Evolutionary conservation across 2,888 invertebrate species (phyloP).

Genomic region (Heliconius ethilla): DNA sequence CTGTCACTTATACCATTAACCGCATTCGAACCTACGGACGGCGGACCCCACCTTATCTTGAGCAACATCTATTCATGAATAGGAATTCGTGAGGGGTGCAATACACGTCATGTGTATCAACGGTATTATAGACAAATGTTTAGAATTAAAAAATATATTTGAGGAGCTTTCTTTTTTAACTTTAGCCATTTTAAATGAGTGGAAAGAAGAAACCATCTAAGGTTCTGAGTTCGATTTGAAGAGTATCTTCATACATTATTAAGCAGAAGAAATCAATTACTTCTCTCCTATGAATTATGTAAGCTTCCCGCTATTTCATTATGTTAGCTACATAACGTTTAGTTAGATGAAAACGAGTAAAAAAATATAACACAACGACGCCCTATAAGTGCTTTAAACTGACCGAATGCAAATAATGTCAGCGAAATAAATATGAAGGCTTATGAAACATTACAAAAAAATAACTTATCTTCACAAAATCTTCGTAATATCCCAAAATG

Average conservation of each 20-base stretch:
- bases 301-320: too few relatives aligned
- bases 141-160: neutral
- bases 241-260: too few relatives aligned
- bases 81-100: constrained; percentile 5
- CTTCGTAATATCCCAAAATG: too few relatives aligned
- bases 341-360: neutral
- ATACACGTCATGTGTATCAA: constrained; percentile 10
- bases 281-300: too few relatives aligned
- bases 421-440: neutral
- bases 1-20: constrained; percentile 12
- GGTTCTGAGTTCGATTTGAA: too few relatives aligned
- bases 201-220: too few relatives aligned
- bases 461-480: too few relatives aligned
- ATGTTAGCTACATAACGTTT: too few relatives aligned
- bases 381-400: neutral
- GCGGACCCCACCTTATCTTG: constrained; percentile 16
- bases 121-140: neutral
- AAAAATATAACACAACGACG: neutral
- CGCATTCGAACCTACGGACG: constrained; percentile 7
- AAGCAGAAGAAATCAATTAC: too few relatives aligned
- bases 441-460: neutral
- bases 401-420: neutral
- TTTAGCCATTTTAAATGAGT: too few relatives aligned
- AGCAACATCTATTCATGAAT: constrained; percentile 18
- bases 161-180: neutral